Evolutionary conservation across 2,113 vertebrate species (phyloP).

Genomic region (Lichenostomus cassidix): DNA sequence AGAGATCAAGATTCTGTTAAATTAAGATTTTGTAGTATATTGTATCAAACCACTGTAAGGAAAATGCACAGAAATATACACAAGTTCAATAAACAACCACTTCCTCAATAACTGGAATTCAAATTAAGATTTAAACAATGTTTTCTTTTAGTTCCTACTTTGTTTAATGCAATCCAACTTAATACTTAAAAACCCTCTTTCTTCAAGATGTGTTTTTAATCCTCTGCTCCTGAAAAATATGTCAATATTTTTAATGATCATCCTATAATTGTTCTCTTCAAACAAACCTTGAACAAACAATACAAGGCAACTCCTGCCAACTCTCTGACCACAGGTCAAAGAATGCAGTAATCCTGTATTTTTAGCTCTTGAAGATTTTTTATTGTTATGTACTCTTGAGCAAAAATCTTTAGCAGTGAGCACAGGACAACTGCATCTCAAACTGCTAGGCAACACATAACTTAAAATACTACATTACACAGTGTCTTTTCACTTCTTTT

Average conservation of each 20-base stretch:
- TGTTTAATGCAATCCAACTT: neutral
- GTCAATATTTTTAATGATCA: constrained; percentile 57
- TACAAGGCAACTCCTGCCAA: constrained; percentile 33
- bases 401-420: neutral
- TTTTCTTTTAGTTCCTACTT: neutral
- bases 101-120: neutral
- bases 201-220: constrained; percentile 10
- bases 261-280: constrained; percentile 62
- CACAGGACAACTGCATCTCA: neutral
- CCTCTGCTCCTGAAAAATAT: constrained; percentile 16
- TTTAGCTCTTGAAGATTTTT: constrained; percentile 48
- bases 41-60: neutral
- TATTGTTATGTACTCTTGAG: neutral
- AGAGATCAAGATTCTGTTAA: neutral
- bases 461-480: neutral
- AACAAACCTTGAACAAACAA: constrained; percentile 64
- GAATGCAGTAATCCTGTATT: constrained; percentile 48
- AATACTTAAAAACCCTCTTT: neutral
- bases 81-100: neutral
- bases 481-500: neutral
- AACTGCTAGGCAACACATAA: neutral
- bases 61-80: neutral
- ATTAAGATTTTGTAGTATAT: neutral
- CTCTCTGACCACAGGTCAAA: constrained; percentile 44
- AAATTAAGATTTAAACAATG: neutral